Evolutionary conservation across 2,113 vertebrate species (phyloP).

Genomic region (Sterna hirundo): DNA sequence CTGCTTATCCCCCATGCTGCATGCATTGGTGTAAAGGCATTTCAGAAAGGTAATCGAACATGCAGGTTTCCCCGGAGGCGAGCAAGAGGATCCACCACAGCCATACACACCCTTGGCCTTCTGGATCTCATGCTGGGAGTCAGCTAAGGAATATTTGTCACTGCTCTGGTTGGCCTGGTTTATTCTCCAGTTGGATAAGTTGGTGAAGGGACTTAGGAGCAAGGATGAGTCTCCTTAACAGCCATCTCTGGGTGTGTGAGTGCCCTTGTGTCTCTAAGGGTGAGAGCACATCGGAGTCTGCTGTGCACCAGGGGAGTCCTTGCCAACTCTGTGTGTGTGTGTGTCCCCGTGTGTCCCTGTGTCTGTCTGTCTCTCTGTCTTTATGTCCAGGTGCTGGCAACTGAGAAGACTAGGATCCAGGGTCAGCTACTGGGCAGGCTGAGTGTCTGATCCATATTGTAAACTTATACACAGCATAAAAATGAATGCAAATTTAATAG

Average conservation of each 20-base stretch:
- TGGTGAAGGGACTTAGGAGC: neutral
- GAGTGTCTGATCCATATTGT: neutral
- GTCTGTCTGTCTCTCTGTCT: neutral
- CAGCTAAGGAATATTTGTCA: too few relatives aligned
- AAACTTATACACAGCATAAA: neutral
- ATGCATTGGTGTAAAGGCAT: too few relatives aligned
- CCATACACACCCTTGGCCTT: too few relatives aligned
- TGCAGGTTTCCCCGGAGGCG: too few relatives aligned
- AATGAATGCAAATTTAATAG: neutral
- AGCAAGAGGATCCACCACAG: too few relatives aligned
- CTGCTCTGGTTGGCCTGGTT: too few relatives aligned
- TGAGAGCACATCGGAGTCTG: neutral
- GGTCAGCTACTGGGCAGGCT: neutral
- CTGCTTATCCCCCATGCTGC: too few relatives aligned
- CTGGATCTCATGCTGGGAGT: too few relatives aligned
- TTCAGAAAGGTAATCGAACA: too few relatives aligned
- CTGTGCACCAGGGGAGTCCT: neutral
- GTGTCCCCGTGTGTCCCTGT: too few relatives aligned
- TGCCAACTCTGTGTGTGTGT: neutral
- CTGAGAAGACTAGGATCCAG: neutral
- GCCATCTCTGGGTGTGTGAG: neutral
- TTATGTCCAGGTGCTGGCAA: neutral
- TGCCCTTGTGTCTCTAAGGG: accelerated
- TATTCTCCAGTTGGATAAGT: too few relatives aligned
- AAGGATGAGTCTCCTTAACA: neutral